These are phyloP conservation scores for Caenorhabditis uteleia DNA, from an alignment of 2,888 invertebrate genomes.

Conservation along the genomic window DNA sequence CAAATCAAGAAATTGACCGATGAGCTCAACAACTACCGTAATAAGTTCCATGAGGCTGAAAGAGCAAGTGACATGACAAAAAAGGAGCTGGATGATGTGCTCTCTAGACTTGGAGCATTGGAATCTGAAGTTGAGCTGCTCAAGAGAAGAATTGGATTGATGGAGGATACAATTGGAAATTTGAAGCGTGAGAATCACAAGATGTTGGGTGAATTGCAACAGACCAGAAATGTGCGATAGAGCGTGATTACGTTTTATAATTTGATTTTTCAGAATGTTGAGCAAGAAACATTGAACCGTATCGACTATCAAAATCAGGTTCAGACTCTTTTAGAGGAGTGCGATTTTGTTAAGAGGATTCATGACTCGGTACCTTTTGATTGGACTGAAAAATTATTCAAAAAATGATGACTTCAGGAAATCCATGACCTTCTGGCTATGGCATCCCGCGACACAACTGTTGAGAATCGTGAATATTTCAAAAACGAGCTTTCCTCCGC, in stretches of 20 bases:
- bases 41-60: conserved; percentile 42
- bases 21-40: conserved; percentile 55
- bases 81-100: conserved; percentile 69
- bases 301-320: conserved; percentile 73
- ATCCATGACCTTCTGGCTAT: conserved; percentile 42
- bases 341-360: conserved; percentile 72
- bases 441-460: conserved; percentile 72
- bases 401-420: too few relatives aligned
- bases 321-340: conserved; percentile 73
- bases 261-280: conserved; percentile 70
- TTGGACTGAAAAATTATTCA: conserved; percentile 67
- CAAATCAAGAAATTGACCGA: conserved; percentile 55
- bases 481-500: conserved; percentile 73
- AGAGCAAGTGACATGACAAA: conserved; percentile 25
- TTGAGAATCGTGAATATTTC: conserved; percentile 74
- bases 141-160: conserved; percentile 57
- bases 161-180: conserved; percentile 67
- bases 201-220: conserved; percentile 40
- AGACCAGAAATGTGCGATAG: conserved; percentile 37
- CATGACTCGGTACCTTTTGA: conserved; percentile 71
- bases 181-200: conserved; percentile 71
- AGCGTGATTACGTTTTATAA: neutral
- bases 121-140: conserved; percentile 68
- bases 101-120: conserved; percentile 69
- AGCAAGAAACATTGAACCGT: conserved; percentile 73